These are phyloP conservation scores for Archocentrus centrarchus DNA, from an alignment of 2,113 vertebrate species.

Conservation along the genomic window DNA sequence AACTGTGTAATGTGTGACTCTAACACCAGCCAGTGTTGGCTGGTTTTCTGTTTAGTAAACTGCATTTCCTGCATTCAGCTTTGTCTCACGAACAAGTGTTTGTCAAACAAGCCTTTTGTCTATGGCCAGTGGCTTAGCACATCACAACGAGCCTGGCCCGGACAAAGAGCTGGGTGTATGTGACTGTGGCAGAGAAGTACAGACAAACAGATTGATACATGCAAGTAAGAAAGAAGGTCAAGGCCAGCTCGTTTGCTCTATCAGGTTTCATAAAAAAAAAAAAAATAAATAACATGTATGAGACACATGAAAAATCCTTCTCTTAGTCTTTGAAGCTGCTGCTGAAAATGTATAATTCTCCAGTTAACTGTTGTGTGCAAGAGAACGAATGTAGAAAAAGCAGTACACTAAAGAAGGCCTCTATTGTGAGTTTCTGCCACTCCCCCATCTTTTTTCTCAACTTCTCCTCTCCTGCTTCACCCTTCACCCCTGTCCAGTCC, in stretches of 20 bases:
- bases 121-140: conserved; percentile 83
- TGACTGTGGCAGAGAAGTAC: conserved; percentile 23
- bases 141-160: conserved; percentile 79
- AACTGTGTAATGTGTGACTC: conserved; percentile 66
- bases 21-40: conserved; percentile 34
- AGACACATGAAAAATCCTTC: neutral
- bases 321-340: neutral
- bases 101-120: conserved; percentile 90
- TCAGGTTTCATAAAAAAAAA: conserved; percentile 19
- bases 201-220: conserved; percentile 43
- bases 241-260: conserved; percentile 66
- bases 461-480: conserved; percentile 60
- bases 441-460: no score
- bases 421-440: conserved; percentile 29
- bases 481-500: conserved; percentile 72
- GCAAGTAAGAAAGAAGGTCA: conserved; percentile 38
- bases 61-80: conserved; percentile 83
- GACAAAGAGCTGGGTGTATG: conserved; percentile 81
- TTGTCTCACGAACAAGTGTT: conserved; percentile 86
- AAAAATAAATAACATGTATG: conserved; percentile 4
- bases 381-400: conserved; percentile 17
- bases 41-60: conserved; percentile 75
- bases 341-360: neutral
- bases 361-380: conserved; percentile 20
- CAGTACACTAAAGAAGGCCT: neutral